These are phyloP conservation scores for Axis porcinus DNA, from an alignment of 2,113 vertebrate genomes.

Conservation along the genomic window DNA sequence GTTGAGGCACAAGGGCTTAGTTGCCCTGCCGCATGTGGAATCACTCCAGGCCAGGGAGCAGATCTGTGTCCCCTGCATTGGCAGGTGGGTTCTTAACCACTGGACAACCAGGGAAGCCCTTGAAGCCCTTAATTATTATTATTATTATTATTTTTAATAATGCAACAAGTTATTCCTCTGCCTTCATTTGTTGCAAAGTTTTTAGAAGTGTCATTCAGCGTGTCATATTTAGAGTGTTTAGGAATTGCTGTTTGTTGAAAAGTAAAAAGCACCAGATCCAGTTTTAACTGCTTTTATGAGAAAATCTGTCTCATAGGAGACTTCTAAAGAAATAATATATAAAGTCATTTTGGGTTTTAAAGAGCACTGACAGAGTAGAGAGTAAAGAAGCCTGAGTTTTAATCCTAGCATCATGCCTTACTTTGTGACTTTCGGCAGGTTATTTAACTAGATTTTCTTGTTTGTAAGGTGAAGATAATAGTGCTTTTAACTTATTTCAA, in stretches of 20 bases:
- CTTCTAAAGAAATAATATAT: neutral
- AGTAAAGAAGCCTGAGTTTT: slow-evolving; percentile 25
- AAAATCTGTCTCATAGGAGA: neutral
- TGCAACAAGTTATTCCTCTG: neutral
- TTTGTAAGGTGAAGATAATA: neutral
- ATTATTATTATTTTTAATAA: neutral
- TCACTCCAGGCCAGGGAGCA: neutral
- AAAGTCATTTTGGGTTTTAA: slow-evolving; percentile 8
- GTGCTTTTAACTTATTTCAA: neutral
- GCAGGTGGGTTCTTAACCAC: neutral
- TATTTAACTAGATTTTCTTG: slow-evolving; percentile 1
- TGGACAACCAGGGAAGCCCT: neutral
- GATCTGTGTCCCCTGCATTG: neutral
- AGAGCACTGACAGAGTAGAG: neutral
- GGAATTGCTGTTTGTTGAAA: neutral
- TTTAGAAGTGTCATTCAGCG: neutral
- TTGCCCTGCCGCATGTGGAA: neutral
- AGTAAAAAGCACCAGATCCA: neutral
- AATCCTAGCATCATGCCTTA: neutral
- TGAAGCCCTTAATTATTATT: neutral
- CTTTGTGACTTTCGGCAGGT: neutral
- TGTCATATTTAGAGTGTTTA: slow-evolving; percentile 23
- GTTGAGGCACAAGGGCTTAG: neutral
- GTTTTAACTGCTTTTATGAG: neutral
- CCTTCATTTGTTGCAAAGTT: neutral